Evolutionary conservation across 2,888 invertebrate genomes (phyloP), one percentile per base, ranked within the genome.

Genomic region (Tortrix viridana): DNA sequence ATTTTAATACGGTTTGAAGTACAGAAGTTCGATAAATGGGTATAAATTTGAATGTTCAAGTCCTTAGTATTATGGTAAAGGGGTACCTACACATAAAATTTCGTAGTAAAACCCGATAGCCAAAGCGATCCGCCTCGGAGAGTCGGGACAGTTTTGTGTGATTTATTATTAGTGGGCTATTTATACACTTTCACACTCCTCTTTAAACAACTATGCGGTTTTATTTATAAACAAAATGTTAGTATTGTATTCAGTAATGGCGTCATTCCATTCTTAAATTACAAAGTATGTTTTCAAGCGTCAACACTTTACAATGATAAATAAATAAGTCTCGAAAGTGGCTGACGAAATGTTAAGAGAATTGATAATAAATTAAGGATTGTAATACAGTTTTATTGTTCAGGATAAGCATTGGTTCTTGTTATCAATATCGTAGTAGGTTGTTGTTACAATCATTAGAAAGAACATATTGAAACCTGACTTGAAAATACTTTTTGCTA

Each of bases 111-210:
- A 56, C 26, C 20, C 54, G 14, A 61, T 49, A 46, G 22, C 22
- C 50, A 41, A 41, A 37, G 46, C 62, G 56, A 26, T 41, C 46
- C 56, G 32, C 38, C 50, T 50, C 66, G 43, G 59, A 60, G 19
- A 47, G 49, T 41, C 54, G 54, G 54, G 49, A 65, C 62, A 65
- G 63, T 69, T 69, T 72, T 70, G 69, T 59, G 67, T 75, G 74
- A 75, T 77, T 74, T 75, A 75, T 77, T 75, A 74, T 69, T 75
- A 75, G 73, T 66, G 37, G 18, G 18, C 65, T 76, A 74, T 74
- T 63, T 58, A 58, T 63, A 63, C 43, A 63, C 47, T 58, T 63
- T 63, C 63, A 58, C 63, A 63, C 63, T 63, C 58, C 53, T 53
- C 53, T 46, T 63, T 56, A 49, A 56, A 50, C 52, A 62, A 63